Percentiles rank a stretch among this genome's conserved stretches.
Evolutionary conservation across 2,797 vertebrate genomes (phyloP).

Genomic region (Poecilia gillii): DNA sequence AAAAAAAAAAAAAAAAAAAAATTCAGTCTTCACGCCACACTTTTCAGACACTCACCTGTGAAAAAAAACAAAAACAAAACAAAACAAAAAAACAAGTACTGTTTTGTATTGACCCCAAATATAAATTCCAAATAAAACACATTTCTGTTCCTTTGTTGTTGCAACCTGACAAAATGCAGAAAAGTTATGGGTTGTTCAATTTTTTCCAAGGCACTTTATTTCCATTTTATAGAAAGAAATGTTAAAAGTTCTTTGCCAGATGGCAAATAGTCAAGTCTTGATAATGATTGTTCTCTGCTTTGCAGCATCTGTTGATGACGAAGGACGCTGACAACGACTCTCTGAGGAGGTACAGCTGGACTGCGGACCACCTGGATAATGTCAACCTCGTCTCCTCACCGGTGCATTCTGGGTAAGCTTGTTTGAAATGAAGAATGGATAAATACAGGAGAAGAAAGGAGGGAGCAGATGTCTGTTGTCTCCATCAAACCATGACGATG

Average conservation of each 20-base stretch:
- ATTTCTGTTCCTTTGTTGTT: not conserved
- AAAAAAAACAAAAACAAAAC: too few relatives aligned
- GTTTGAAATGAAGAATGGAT: slow-evolving; percentile 7
- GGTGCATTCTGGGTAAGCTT: slow-evolving; percentile 94
- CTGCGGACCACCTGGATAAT: slow-evolving; percentile 92
- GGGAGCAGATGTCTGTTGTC: not conserved
- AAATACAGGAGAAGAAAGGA: not conserved
- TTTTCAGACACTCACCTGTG: not conserved
- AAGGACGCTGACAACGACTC: slow-evolving; percentile 93
- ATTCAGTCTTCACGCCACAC: not conserved
- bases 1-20: not conserved
- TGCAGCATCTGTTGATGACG: slow-evolving; percentile 88
- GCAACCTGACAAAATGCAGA: not conserved
- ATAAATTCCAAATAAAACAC: not conserved
- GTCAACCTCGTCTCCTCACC: slow-evolving; percentile 97
- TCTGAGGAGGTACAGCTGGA: slow-evolving; percentile 96
- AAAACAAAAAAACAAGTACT: not conserved
- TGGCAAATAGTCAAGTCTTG: not conserved
- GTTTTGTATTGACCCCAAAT: not conserved
- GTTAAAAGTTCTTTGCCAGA: not conserved
- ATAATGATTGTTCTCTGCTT: slow-evolving; percentile 27
- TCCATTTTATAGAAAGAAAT: not conserved
- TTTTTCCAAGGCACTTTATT: not conserved
- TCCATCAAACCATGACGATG: not conserved
- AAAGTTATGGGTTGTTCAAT: not conserved